Percentiles rank a stretch among this genome's conserved stretches.
These are phyloP conservation scores for Diarsia rubi DNA, from an alignment of 2,888 invertebrate species.

Conservation along the genomic window DNA sequence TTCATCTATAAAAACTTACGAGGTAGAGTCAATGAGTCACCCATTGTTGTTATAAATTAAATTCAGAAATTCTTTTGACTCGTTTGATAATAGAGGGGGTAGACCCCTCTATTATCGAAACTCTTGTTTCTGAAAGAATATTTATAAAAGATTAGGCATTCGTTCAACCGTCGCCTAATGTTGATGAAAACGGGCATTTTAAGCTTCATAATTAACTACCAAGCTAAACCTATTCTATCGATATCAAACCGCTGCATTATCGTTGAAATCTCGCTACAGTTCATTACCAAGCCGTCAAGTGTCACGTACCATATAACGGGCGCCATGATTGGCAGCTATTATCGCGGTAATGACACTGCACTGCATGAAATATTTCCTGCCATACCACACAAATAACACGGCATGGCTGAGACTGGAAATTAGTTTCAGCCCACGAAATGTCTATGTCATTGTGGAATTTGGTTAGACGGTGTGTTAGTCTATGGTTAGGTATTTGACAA, in stretches of 20 bases:
- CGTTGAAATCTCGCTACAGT: constrained; percentile 8
- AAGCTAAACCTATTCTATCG: not conserved
- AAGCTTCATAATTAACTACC: not conserved
- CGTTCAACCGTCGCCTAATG: not conserved
- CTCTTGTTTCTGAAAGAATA: too few relatives aligned
- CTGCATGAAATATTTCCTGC: constrained; percentile 36
- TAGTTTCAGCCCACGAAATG: constrained; percentile 1
- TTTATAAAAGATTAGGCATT: too few relatives aligned
- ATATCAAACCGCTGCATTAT: not conserved
- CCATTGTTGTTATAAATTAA: too few relatives aligned
- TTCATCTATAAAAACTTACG: not conserved
- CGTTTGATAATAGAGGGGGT: too few relatives aligned
- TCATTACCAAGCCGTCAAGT: constrained; percentile 5
- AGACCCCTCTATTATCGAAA: too few relatives aligned
- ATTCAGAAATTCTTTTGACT: too few relatives aligned
- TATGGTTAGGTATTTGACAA: not conserved
- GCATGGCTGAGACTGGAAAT: constrained; percentile 1
- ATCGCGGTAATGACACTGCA: constrained; percentile 48
- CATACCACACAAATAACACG: constrained; percentile 31
- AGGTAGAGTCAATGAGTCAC: not conserved
- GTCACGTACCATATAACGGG: constrained; percentile 52
- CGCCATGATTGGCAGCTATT: constrained; percentile 44
- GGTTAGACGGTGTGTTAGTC: not conserved
- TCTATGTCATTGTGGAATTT: not conserved
- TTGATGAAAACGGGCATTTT: not conserved